phyloP scores from a whole-genome alignment of 2,888 invertebrate genomes.

The Drosophila ustulata region DNA sequence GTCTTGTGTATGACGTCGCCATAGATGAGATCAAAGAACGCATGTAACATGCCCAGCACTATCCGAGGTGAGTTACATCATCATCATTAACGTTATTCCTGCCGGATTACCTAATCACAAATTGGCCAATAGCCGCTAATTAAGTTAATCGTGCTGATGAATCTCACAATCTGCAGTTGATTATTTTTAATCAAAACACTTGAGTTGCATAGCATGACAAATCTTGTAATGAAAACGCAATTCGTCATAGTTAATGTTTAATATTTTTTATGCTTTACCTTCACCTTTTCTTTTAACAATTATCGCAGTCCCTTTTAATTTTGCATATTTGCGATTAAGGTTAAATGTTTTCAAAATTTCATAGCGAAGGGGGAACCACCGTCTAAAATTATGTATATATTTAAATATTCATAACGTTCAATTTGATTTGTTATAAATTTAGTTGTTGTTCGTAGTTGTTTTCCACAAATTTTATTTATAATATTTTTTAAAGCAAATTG shows the following conservation, averaged over 20 bases:
- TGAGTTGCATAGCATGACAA: conserved; percentile 40
- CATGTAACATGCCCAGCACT: conserved; percentile 83
- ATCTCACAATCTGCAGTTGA: not conserved
- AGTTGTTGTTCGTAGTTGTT: no score
- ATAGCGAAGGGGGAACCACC: not conserved
- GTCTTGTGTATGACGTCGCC: not conserved
- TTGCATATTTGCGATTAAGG: not conserved
- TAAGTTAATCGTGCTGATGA: not conserved
- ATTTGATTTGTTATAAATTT: not conserved
- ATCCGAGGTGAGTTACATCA: conserved; percentile 81
- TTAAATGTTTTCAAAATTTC: not conserved
- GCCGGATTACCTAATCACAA: conserved; percentile 1
- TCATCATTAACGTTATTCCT: not conserved
- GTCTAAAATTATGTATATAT: not conserved
- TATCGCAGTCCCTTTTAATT: conserved; percentile 10
- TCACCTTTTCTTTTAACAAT: conserved; percentile 34
- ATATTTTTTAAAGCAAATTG: no score
- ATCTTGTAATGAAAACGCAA: conserved; percentile 34
- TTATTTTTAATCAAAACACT: conserved; percentile 9
- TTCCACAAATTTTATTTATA: no score
- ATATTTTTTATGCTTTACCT: conserved; percentile 24
- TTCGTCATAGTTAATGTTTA: conserved; percentile 26
- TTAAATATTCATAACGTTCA: not conserved
- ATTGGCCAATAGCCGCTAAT: no score
- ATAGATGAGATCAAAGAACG: conserved; percentile 61